Evolutionary conservation across 2,888 invertebrate genomes (phyloP).

Genomic region (Aspidiotus rigidus): DNA sequence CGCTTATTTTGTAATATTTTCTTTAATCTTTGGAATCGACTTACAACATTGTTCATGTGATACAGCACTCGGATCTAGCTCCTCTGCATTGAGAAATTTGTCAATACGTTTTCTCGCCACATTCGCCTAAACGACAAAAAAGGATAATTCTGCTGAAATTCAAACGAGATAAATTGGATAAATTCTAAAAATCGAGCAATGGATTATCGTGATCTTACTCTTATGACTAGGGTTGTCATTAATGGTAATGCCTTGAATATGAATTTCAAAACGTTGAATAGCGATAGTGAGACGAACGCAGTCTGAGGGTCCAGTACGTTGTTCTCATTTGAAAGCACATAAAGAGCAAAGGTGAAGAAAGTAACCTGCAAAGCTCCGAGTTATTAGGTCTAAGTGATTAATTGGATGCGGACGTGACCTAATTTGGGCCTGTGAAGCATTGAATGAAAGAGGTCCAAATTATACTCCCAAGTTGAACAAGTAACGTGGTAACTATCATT

Average conservation of each 20-base stretch:
- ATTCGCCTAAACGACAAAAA: conserved; percentile 42
- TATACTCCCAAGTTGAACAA: no score
- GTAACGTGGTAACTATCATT: no score
- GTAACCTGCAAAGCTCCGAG: conserved; percentile 42
- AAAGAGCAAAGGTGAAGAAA: conserved; percentile 80
- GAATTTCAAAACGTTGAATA: conserved; percentile 94
- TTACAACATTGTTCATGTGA: conserved; percentile 42
- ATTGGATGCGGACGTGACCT: not conserved
- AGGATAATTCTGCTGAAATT: not conserved
- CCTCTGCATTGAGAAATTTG: conserved; percentile 49
- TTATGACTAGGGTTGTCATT: conserved; percentile 61
- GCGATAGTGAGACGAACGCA: conserved; percentile 92
- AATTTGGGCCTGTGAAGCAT: no score
- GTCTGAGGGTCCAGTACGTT: conserved; percentile 77
- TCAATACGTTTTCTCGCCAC: conserved; percentile 51
- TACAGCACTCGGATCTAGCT: conserved; percentile 46
- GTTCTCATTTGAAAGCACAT: conserved; percentile 71
- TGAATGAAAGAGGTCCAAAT: no score
- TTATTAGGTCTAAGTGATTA: not conserved
- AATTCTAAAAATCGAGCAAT: no score
- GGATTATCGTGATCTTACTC: conserved; percentile 62
- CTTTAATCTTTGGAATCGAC: conserved; percentile 13
- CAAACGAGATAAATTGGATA: no score
- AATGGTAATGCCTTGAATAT: conserved; percentile 94
- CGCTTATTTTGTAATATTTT: not conserved